Evolutionary conservation across 2,113 vertebrate species (phyloP), one percentile per base, ranked within the genome.

Genomic region (Polypterus senegalus): DNA sequence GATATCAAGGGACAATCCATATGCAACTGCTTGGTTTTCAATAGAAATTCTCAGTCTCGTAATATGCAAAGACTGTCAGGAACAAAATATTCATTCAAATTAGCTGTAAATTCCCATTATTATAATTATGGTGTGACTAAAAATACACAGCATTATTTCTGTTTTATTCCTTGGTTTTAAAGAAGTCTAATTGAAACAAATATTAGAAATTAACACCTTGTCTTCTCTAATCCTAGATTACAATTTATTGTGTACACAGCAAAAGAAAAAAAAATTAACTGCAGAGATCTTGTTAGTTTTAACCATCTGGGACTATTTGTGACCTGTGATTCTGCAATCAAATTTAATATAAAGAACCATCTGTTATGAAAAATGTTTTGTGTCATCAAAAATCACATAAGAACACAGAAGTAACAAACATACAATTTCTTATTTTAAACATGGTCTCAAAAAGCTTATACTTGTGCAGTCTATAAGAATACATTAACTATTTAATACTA

Each of bases 1-100:
- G 93, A 95, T 95, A 97, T 97, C 93, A 95, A 94, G 93, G 92
- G 88, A 90, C 87, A 86, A 91, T 88, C 92, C 93, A 96, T 96
- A 97, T 94, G 94, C 91, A 93, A 87, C 89, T 87, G 86, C 88
- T 90, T 94, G 90, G 88, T 92, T 94, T 92, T 93, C 86, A 84
- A 86, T 87, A 88, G 88, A 77, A 79, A 83, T 84, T 76, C 75
- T 81, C 80, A 76, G 79, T 81, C 82, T 72, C 69, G 77, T 83
- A 88, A 84, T 87, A 84, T 83, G 83, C 82, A 77, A 74, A 81
- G 83, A 81, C 82, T 87, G 77, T 84, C 80, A 76, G 76, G 84
- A 88, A 86, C 90, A 89, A 90, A 90, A 84, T 80, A 91, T 82
- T 89, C 85, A 83, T 85, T 89, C 86, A 81, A 91, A 84, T 90